Percentiles rank a stretch among this genome's conserved stretches.
Conservation (phyloP, 2,888 invertebrate species). For the Drosophila meridiana region DNA sequence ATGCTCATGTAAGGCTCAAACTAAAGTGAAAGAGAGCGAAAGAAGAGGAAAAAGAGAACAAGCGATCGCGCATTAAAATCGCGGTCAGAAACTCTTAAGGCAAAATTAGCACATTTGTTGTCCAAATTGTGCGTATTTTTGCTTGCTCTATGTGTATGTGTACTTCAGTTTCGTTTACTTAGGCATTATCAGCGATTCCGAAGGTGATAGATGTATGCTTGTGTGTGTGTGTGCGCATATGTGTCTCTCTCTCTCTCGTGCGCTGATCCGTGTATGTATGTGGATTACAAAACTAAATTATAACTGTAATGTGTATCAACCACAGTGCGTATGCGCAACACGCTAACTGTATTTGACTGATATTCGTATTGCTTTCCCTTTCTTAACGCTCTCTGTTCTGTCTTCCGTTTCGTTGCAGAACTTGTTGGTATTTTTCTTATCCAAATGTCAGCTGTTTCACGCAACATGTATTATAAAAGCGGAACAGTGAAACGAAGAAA, state of each 20-base stretch:
- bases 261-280: not conserved
- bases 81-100: conserved; percentile 25
- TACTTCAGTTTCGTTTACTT: conserved; percentile 38
- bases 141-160: conserved; percentile 1
- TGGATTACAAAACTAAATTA: conserved; percentile 33
- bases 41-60: conserved; percentile 1
- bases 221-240: conserved; percentile 9
- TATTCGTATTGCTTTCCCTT: not conserved
- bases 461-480: conserved; percentile 73
- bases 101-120: conserved; percentile 68
- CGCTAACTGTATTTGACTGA: conserved; percentile 15
- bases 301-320: conserved; percentile 3
- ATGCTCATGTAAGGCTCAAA: conserved; percentile 13
- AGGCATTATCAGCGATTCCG: conserved; percentile 64
- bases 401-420: conserved; percentile 43
- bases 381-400: not conserved
- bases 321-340: conserved; percentile 68
- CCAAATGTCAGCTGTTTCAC: conserved; percentile 72
- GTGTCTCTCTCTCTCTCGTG: conserved; percentile 1
- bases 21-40: conserved; percentile 1
- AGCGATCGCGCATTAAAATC: conserved; percentile 20
- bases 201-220: conserved; percentile 41
- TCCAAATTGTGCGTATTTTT: conserved; percentile 50
- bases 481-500: conserved; percentile 70
- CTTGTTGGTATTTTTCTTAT: conserved; percentile 27